Evolutionary conservation across 2,888 invertebrate genomes (phyloP).

Genomic region (Ophraella communa): DNA sequence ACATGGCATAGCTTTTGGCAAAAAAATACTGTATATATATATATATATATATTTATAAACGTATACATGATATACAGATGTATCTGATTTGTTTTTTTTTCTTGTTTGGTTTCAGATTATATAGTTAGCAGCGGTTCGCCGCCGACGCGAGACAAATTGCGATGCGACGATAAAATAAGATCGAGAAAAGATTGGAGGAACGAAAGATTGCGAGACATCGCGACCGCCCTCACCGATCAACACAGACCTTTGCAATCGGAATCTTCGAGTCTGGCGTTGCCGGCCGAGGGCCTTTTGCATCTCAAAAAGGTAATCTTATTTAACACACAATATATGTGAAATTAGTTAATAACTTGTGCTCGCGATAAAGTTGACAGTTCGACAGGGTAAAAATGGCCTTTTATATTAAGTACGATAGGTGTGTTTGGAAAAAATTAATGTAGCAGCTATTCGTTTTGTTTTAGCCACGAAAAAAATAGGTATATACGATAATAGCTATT

Average conservation of each 20-base stretch:
- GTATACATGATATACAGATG: background rate
- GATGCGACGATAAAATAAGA: constrained; percentile 75
- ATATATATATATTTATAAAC: no score
- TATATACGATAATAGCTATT: no score
- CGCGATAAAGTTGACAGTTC: no score
- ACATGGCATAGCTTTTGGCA: no score
- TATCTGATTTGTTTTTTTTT: background rate
- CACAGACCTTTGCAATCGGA: constrained; percentile 60
- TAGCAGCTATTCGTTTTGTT: no score
- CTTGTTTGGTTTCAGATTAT: constrained; percentile 51
- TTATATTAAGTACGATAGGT: no score
- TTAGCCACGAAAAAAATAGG: no score
- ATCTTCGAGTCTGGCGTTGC: constrained; percentile 66
- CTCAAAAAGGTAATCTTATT: constrained; percentile 71
- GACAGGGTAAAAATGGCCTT: no score
- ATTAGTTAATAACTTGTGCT: no score
- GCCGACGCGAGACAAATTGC: constrained; percentile 79
- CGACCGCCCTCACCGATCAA: constrained; percentile 77
- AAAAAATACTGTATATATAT: no score
- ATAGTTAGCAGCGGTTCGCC: constrained; percentile 77
- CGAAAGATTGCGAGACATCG: constrained; percentile 82
- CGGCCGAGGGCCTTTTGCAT: constrained; percentile 80
- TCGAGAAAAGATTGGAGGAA: constrained; percentile 66
- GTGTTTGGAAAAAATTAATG: no score
- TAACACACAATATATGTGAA: no score